Evolutionary conservation across 2,113 vertebrate species (phyloP).

Genomic region (Ctenomys sociabilis): DNA sequence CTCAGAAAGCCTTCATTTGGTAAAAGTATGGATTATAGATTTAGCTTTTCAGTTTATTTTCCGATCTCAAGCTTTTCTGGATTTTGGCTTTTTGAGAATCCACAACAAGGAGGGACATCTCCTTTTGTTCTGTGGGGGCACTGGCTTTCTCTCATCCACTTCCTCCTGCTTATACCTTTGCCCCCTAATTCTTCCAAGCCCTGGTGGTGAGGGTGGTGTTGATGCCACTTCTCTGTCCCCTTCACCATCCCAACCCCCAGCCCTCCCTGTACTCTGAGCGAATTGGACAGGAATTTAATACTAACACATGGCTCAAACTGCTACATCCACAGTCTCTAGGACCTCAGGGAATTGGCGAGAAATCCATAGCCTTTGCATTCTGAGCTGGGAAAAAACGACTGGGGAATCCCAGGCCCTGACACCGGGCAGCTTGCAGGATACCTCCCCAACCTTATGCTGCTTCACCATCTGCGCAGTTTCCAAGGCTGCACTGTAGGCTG

Average conservation of each 20-base stretch:
- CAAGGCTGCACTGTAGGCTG: background rate
- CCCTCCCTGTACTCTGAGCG: constrained; percentile 4
- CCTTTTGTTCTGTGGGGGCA: constrained; percentile 7
- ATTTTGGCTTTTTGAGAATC: constrained; percentile 56
- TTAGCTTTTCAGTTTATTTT: constrained; percentile 63
- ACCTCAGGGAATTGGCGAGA: constrained; percentile 34
- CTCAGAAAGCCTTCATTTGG: constrained; percentile 49
- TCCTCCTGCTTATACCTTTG: constrained; percentile 72
- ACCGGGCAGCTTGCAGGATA: background rate
- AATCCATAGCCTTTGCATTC: constrained; percentile 6
- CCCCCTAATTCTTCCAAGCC: constrained; percentile 64
- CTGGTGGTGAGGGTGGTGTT: constrained; percentile 38
- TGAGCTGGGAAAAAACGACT: background rate
- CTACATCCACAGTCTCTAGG: background rate
- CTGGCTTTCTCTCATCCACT: constrained; percentile 67
- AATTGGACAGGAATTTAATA: constrained; percentile 36
- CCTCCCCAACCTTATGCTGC: background rate
- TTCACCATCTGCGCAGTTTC: constrained; percentile 22
- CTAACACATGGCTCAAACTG: background rate
- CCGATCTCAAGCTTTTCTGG: background rate
- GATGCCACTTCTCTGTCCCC: background rate
- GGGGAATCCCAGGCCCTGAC: background rate
- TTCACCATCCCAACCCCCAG: background rate
- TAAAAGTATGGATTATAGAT: constrained; percentile 57
- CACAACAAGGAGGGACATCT: constrained; percentile 28